Evolutionary conservation across 1,140 invertebrate species (phyloP).

Genomic region (Chelonus insularis): DNA sequence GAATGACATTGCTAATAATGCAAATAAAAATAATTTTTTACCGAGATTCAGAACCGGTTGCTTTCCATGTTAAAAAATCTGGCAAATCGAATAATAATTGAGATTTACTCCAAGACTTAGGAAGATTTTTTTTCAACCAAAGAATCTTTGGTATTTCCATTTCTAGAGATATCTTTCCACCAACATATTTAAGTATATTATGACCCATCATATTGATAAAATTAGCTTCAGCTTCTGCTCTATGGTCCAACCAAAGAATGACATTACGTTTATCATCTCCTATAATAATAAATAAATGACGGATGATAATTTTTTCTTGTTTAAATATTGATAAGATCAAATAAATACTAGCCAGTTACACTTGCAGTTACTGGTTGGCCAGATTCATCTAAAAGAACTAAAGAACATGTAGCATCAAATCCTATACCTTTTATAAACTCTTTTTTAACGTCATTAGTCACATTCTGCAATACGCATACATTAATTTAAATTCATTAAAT

Average conservation of each 20-base stretch:
- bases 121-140: constrained; percentile 86
- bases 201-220: constrained; percentile 80
- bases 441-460: constrained; percentile 62
- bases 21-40: no score
- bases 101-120: constrained; percentile 69
- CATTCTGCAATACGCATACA: no score
- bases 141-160: constrained; percentile 96
- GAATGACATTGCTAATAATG: no score
- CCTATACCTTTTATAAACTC: constrained; percentile 79
- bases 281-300: no score
- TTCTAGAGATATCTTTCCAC: constrained; percentile 89
- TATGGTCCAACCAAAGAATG: constrained; percentile 97
- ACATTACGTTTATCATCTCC: constrained; percentile 69
- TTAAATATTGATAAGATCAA: no score
- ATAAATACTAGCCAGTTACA: constrained; percentile 60
- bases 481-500: no score
- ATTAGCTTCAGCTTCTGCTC: constrained; percentile 80
- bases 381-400: constrained; percentile 78
- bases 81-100: constrained; percentile 88
- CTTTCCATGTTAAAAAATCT: constrained; percentile 92
- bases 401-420: constrained; percentile 95
- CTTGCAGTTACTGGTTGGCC: constrained; percentile 76
- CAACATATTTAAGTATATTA: constrained; percentile 80
- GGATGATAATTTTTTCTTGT: no score
- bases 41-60: constrained; percentile 75